phyloP scores from a whole-genome alignment of 2,888 invertebrate genomes.

The Apocheima hispidaria region DNA sequence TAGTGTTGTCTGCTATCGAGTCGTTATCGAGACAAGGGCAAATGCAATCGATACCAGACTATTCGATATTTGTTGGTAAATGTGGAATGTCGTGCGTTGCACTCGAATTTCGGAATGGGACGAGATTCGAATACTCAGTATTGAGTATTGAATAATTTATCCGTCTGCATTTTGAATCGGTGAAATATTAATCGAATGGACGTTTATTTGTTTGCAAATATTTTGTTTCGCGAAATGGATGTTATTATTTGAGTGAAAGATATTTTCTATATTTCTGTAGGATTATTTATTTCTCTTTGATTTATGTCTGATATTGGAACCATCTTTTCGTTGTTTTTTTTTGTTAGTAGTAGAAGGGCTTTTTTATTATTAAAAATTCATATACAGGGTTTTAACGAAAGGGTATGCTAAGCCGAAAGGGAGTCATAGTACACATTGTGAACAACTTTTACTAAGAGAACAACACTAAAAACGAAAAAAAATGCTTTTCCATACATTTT shows the following conservation, averaged over 20 bases:
- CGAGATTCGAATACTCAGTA: too few relatives aligned
- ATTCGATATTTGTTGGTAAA: conserved; percentile 30
- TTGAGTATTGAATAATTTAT: conserved; percentile 36
- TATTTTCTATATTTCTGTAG: background rate
- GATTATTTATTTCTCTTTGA: background rate
- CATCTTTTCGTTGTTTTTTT: background rate
- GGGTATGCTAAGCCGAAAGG: too few relatives aligned
- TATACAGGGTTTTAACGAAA: too few relatives aligned
- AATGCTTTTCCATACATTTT: too few relatives aligned
- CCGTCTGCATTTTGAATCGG: conserved; percentile 30
- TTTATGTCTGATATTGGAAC: background rate
- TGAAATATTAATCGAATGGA: conserved; percentile 27
- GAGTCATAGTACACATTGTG: too few relatives aligned
- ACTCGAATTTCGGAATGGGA: conserved; percentile 31
- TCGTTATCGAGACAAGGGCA: conserved; percentile 33
- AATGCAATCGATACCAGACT: conserved; percentile 33
- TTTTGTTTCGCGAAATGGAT: background rate
- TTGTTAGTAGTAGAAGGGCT: background rate
- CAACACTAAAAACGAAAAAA: too few relatives aligned
- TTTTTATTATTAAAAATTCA: too few relatives aligned
- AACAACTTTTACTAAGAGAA: too few relatives aligned
- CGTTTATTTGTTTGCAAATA: conserved; percentile 19
- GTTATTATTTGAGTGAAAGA: background rate
- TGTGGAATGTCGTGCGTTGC: conserved; percentile 32
- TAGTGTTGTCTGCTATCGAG: conserved; percentile 33